These are phyloP conservation scores for Pyrrhia umbra DNA, from an alignment of 2,888 invertebrate species.

Conservation along the genomic window DNA sequence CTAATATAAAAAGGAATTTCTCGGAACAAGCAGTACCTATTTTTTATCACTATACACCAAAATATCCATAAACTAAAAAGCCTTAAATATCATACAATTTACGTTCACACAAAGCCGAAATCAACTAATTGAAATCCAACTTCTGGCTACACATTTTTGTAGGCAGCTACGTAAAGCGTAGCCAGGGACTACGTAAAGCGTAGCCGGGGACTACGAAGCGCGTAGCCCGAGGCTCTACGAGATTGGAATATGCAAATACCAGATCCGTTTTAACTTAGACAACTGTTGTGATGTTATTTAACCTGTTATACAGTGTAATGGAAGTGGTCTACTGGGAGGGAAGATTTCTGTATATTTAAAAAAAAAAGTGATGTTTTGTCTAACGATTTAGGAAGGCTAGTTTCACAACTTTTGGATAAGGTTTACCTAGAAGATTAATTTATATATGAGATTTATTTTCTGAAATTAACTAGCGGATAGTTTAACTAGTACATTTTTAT, in stretches of 20 bases:
- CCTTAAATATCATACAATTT: no score
- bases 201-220: slow-evolving; percentile 50
- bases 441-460: no score
- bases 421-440: no score
- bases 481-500: no score
- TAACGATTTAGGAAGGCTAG: not conserved
- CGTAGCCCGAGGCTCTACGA: slow-evolving; percentile 74
- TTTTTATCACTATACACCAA: no score
- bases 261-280: slow-evolving; percentile 85
- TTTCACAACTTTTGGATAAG: no score
- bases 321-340: slow-evolving; percentile 40
- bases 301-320: slow-evolving; percentile 61
- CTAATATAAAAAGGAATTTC: no score
- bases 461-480: no score
- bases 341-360: not conserved
- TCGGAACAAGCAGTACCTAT: no score
- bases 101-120: not conserved
- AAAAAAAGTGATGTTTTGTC: no score
- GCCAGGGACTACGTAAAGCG: slow-evolving; percentile 45
- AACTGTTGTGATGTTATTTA: slow-evolving; percentile 81
- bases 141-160: slow-evolving; percentile 49
- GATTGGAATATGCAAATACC: slow-evolving; percentile 90
- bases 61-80: no score
- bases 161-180: slow-evolving; percentile 35
- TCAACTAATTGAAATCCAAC: slow-evolving; percentile 31